Percentiles rank a stretch among this genome's conserved stretches.
Conservation (phyloP, 2,888 invertebrate species). For the Eucera pruinosa region DNA sequence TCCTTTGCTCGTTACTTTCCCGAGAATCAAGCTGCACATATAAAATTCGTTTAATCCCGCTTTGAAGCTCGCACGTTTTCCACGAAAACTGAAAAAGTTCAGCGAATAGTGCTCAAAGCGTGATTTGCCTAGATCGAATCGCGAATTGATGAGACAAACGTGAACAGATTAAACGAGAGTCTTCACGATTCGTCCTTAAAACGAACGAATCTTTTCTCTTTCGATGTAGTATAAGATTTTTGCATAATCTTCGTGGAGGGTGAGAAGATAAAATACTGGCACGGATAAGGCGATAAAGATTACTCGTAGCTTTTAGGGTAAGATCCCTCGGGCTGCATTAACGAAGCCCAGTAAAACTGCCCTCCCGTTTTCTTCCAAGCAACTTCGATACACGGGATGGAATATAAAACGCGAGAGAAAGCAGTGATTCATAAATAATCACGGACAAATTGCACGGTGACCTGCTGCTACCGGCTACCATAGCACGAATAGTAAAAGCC, state of each 20-base stretch:
- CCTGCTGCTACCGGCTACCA: background rate
- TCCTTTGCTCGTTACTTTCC: background rate
- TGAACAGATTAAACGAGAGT: background rate
- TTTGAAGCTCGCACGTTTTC: too few species aligned
- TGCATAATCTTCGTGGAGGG: conserved; percentile 49
- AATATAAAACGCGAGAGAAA: conserved; percentile 24
- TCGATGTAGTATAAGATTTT: conserved; percentile 49
- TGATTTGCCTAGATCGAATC: background rate
- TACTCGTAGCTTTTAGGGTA: conserved; percentile 61
- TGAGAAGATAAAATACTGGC: conserved; percentile 44
- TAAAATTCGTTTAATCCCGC: conserved; percentile 16
- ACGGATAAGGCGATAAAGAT: conserved; percentile 66
- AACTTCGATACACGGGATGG: conserved; percentile 13
- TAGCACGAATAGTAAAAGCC: background rate
- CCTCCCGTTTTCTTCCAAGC: conserved; percentile 13
- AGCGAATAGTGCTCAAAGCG: background rate
- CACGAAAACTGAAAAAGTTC: too few species aligned
- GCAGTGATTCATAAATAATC: conserved; percentile 38
- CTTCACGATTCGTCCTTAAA: conserved; percentile 3
- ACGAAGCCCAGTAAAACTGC: conserved; percentile 48
- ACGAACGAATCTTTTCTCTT: conserved; percentile 20
- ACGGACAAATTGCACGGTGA: conserved; percentile 24
- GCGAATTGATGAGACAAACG: conserved; percentile 8
- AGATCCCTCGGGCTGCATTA: conserved; percentile 60
- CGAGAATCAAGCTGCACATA: background rate